Base-by-base conservation (phyloP, 1,140 invertebrate species). In the Elymnias hypermnestra region DNA sequence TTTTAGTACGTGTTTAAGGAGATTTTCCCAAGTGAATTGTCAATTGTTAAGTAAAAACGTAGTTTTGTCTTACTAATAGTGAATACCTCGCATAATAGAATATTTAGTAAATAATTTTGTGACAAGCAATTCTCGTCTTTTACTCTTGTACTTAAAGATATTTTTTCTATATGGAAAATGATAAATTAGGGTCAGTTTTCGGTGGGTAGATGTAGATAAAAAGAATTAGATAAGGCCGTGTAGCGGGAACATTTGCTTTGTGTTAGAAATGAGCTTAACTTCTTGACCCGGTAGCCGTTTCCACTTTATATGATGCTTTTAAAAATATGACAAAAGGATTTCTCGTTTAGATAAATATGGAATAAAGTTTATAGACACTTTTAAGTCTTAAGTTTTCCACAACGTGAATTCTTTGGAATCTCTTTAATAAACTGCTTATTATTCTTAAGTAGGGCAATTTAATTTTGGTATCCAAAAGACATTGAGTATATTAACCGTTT, bases 11-110 rank as follows among this genome's bases (percentile, higher is more conserved):
- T 35, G 33, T 42, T 36, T 36, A 36, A 38, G 33, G 8, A 45
- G 29, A 29, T 42, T 42, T 50, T 50, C 47, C 47, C 46, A 19
- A 25, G 46, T 23, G 38, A 49, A 42, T 42, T 23, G 39, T 23
- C 39, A 31, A 36, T 49, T 49, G 37, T 40, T 26, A 23, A n/a
- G 15, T 13, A 28, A 22, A 28, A 36, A 21, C 17, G 10, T 7
- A 19, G 15, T 40, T 25, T 40, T 26, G 7, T 28, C 15, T 12
- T 21, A 17, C 38, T 40, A 40, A 40, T 40, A 40, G 38, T 14
- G 38, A 23, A 40, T 12, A 40, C 19, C 14, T 1, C 2, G 22
- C 19, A 8, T 2, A 4, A 10, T 10, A 10, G 5, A 4, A 6
- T 9, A n/a, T 36, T 21, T 21, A 3, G 0, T 7, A 9, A 21